A percentile compares a stretch with the other conserved stretches of the same genome.
These are phyloP conservation scores for Podarcis lilfordi DNA, from an alignment of 2,797 vertebrate genomes.

Conservation along the genomic window DNA sequence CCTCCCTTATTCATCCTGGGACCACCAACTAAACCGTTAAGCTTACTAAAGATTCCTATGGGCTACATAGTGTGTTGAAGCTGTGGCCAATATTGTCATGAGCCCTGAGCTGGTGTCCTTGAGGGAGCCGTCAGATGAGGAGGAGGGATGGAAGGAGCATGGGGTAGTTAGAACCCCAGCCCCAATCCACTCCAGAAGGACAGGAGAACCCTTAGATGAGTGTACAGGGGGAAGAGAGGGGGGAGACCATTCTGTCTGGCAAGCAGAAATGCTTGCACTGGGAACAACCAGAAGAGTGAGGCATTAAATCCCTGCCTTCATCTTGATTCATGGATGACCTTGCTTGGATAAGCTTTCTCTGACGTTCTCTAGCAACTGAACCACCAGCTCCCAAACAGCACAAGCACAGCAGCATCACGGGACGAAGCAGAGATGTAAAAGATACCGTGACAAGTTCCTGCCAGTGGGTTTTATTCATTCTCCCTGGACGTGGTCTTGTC, in stretches of 20 bases:
- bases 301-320: not conserved
- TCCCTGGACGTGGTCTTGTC: not conserved
- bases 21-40: not conserved
- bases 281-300: too few species aligned
- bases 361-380: not conserved
- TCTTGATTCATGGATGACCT: too few species aligned
- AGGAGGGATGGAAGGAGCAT: too few species aligned
- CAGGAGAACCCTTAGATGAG: too few species aligned
- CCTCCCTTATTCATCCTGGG: not conserved
- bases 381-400: not conserved
- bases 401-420: not conserved
- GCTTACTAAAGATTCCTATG: not conserved
- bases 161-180: too few species aligned
- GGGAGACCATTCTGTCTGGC: too few species aligned
- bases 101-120: too few species aligned
- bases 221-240: too few species aligned
- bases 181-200: too few species aligned
- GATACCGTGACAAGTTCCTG: constrained; percentile 26
- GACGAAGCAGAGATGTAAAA: not conserved
- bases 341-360: not conserved
- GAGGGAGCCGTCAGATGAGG: too few species aligned
- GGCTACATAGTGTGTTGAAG: not conserved
- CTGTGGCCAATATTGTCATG: too few species aligned
- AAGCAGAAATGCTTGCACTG: too few species aligned
- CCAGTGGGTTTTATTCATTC: not conserved